A percentile compares a stretch with the other conserved stretches of the same genome.
Conservation (phyloP, 2,113 vertebrate species). For the Tylochromis polylepis region DNA sequence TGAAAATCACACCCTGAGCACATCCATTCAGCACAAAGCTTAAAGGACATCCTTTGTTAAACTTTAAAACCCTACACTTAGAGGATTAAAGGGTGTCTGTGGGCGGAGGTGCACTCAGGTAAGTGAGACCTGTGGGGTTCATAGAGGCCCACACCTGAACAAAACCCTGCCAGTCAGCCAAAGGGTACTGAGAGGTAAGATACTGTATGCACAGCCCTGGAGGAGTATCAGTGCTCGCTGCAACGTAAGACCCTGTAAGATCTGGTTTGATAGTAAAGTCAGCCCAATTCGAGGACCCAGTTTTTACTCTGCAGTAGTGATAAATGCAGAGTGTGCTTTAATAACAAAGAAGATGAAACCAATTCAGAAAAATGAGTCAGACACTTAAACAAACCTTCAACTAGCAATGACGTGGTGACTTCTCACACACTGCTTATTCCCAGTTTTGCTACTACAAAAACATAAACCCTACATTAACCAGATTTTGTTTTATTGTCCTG, state of each 20-base stretch:
- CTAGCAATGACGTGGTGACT: neutral
- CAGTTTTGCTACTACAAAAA: neutral
- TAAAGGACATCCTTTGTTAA: constrained; percentile 57
- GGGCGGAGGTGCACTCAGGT: constrained; percentile 19
- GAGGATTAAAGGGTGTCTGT: constrained; percentile 43
- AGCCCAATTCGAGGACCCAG: neutral
- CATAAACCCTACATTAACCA: neutral
- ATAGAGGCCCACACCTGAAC: constrained; percentile 41
- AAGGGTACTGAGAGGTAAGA: constrained; percentile 22
- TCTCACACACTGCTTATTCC: neutral
- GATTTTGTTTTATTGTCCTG: neutral
- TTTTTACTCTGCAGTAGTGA: neutral
- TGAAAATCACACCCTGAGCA: neutral
- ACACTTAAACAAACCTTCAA: neutral
- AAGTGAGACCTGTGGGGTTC: constrained; percentile 42
- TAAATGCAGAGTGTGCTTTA: neutral
- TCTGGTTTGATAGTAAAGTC: neutral
- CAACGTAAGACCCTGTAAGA: constrained; percentile 8
- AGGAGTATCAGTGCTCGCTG: constrained; percentile 19
- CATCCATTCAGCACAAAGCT: constrained; percentile 41
- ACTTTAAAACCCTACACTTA: constrained; percentile 44
- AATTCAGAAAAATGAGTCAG: neutral
- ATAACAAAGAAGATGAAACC: neutral
- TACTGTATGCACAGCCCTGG: neutral
- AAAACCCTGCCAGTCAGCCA: constrained; percentile 43